These are phyloP conservation scores for Mycalesis mineus DNA, from an alignment of 2,888 invertebrate species.

Conservation along the genomic window DNA sequence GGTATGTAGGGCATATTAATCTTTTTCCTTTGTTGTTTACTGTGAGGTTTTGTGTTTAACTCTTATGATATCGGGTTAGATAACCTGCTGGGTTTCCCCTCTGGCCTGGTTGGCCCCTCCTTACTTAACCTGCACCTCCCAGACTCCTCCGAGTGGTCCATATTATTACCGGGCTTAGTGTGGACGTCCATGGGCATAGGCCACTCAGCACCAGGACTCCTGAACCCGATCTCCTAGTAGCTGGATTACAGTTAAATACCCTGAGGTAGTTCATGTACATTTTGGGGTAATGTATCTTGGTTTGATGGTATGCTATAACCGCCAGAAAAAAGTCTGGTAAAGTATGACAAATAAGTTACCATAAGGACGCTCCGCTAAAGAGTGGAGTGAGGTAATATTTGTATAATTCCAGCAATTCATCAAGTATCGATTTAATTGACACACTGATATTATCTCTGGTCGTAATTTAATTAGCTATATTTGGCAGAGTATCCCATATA, in stretches of 20 bases:
- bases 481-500: neutral
- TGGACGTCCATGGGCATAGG: constrained; percentile 90
- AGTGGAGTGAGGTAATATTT: neutral
- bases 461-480: constrained; percentile 1
- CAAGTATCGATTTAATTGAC: neutral
- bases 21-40: too few species aligned
- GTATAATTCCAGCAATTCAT: neutral
- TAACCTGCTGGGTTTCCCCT: constrained; percentile 99
- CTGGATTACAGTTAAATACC: constrained; percentile 99
- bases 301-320: too few species aligned
- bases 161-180: constrained; percentile 99
- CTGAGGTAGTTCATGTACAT: too few species aligned
- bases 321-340: too few species aligned
- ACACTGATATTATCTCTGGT: neutral
- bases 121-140: constrained; percentile 87
- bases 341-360: too few species aligned
- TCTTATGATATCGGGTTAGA: too few species aligned
- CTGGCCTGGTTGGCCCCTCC: constrained; percentile 97
- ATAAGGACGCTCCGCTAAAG: too few species aligned
- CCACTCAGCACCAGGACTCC: constrained; percentile 74
- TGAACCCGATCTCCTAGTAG: constrained; percentile 94
- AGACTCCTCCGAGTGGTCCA: constrained; percentile 92
- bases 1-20: too few species aligned
- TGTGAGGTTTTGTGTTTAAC: too few species aligned
- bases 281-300: too few species aligned